Evolutionary conservation across 1,140 invertebrate species (phyloP), one percentile per base, ranked within the genome.

Genomic region (Arion vulgaris): DNA sequence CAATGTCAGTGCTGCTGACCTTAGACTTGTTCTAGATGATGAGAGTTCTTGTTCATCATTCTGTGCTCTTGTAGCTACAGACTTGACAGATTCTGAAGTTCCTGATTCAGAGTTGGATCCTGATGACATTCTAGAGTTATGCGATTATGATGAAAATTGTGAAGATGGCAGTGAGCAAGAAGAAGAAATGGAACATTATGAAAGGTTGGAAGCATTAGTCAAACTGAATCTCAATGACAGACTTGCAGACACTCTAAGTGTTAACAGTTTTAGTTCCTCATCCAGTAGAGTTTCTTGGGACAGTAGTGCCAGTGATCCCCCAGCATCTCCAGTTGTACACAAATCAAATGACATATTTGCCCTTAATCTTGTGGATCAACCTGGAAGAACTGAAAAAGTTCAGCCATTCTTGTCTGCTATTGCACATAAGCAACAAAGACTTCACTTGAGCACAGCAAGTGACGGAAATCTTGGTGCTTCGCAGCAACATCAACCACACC

Each of bases 251-350:
- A 86, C 87, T n/a, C 80, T 89, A 81, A 90, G 89, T 86, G 83
- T 91, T 71, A 84, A 90, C 84, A 91, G 89, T 86, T 91, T 89
- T 87, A 90, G 89, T 85, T 92, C 91, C 71, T 84, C 88, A 13
- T 92, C 90, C 49, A 92, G 91, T 85, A 87, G 87, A 78, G 91
- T 92, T 26, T 92, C 91, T 69, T 92, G 91, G 91, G 91, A 92
- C 86, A 91, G 90, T 81, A 91, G 91, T 79, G 89, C 88, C 77
- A 90, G 90, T 79, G 90, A 91, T 53, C 90, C 92, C 0, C 88
- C 91, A 39, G 68, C 89, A 57, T 89, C 91, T 0, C 90, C 91
- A 15, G 80, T 82, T 41, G 68, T 84, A 34, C 86, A 87, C 28
- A 89, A 89, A 86, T 66, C 87, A 76, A 89, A 90, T 83, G 88